Conservation (phyloP, 2,797 vertebrate species). For the Staurois parvus region DNA sequence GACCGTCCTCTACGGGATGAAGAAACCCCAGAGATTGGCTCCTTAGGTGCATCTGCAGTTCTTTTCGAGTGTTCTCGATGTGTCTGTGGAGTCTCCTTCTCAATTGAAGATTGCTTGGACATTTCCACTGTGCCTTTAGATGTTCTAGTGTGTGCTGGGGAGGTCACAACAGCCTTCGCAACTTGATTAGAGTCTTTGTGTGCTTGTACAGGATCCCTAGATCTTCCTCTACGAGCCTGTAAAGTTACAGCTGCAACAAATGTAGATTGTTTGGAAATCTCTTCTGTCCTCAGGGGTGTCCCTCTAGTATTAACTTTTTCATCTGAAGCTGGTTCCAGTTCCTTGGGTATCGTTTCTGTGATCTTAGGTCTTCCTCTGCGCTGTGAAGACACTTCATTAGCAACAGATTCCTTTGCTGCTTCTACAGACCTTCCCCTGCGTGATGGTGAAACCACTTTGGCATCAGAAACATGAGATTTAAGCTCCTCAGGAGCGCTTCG, state of each 20-base stretch:
- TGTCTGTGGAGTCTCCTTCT: neutral
- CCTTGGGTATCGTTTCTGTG: neutral
- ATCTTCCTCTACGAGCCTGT: neutral
- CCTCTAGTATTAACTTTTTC: neutral
- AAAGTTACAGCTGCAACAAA: neutral
- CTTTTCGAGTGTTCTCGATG: neutral
- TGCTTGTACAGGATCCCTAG: neutral
- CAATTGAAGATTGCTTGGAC: neutral
- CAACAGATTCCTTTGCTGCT: neutral
- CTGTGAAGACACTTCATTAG: neutral
- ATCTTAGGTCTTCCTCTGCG: neutral
- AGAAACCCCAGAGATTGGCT: neutral
- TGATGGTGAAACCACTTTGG: neutral
- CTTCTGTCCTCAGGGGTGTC: neutral
- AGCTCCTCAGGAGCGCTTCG: neutral
- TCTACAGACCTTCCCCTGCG: neutral
- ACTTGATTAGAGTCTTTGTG: neutral
- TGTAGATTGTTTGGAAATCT: neutral
- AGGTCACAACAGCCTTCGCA: neutral
- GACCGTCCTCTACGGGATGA: conserved; percentile 14
- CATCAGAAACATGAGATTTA: neutral
- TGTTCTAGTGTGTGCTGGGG: neutral
- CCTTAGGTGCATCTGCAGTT: neutral
- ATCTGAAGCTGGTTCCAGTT: neutral
- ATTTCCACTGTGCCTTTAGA: neutral